Base-by-base conservation (phyloP, 2,113 vertebrate species). In the Anthoscopus minutus region DNA sequence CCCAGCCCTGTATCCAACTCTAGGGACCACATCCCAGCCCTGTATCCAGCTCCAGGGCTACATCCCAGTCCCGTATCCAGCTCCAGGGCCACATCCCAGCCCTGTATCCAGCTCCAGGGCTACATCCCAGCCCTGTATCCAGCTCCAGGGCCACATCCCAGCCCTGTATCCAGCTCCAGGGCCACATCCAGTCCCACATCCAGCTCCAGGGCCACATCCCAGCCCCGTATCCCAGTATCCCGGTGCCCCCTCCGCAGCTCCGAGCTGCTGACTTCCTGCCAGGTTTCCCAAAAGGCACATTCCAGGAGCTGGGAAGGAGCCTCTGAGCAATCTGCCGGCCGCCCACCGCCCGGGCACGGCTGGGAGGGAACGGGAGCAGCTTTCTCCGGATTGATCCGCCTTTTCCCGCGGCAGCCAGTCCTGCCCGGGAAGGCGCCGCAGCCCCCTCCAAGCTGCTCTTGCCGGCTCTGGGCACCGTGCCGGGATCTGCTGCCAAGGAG, bases 221-320 rank as follows among this genome's bases (percentile, higher is more conserved):
- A 37, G 19, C 54, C 56, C 35, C 1, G 12, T 2, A 11, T 31
- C 50, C n/a, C 1, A 0, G 5, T 1, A 7, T 47, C 44, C 83
- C 1, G 4, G 45, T 61, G 64, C 33, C 40, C 80, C 33, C 47
- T 20, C 19, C 0, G 15, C 80, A 37, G 65, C 74, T 45, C 56
- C 0, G 9, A 54, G 85, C 40, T 25, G 73, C 84, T 47, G 65
- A 30, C 17, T 62, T 1, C 56, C 65, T 30, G 85, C 85, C 85
- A 87, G 65, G 24, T 48, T 53, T 17, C 84, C 84, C 65, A 23
- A 79, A 78, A 87, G 65, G 65, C 84, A 54, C 84, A 71, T 87
- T 45, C 65, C 84, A 37, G 66, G 66, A 25, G 25, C 0, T 11
- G 81, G 84, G 84, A 70, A 61, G n/a, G 84, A 70, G 73, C 23